Base-by-base conservation (phyloP, 2,888 invertebrate species). In the Callinectes sapidus region DNA sequence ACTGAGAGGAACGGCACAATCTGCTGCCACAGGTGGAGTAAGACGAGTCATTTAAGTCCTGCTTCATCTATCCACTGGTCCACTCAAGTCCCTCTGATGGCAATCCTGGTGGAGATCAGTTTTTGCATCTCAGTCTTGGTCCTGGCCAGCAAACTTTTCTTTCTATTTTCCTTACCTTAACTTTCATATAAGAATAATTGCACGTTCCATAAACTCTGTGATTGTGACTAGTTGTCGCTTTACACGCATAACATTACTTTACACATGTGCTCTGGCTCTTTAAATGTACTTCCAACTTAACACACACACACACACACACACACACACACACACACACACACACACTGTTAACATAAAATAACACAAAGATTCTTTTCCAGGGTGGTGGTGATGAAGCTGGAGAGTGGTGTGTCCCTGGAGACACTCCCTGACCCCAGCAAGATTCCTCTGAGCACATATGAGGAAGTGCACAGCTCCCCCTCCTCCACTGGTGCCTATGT, bases 1-100 rank as follows among this genome's bases (percentile, higher is more conserved):
- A 97, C 98, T 0, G 98, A 98, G 95, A 96, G 98, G 91, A 98
- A 98, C 95, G 98, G 98, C 0, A 97, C 97, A 0, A 98, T 98
- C 95, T 98, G 98, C 95, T 98, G 98, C 95, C 98, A 98, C 95
- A 97, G 96, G 96, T 96, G 55, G 32, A 77, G 28, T 18, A 61
- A 10, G 10, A 66, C 8, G 39, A 48, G 42, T 42, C 48, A 42
- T 32, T 90, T 28, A 1, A 42, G 32, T 48, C 48, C 77, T 61
- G n/a, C 55, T 54, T 48, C 1, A 10, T 13, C n/a, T 23, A 28
- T 71, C 71, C n/a, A 2, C 18, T 8, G 16, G 18, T 86, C 39
- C 71, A 71, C 71, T 28, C 28, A 23, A 23, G 23, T 35, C 35
- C 35, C 28, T 54, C 8, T 71, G 23, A 16, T n/a, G 28, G 86